Evolutionary conservation across 2,113 vertebrate genomes (phyloP).

Genomic region (Anolis sagrei): DNA sequence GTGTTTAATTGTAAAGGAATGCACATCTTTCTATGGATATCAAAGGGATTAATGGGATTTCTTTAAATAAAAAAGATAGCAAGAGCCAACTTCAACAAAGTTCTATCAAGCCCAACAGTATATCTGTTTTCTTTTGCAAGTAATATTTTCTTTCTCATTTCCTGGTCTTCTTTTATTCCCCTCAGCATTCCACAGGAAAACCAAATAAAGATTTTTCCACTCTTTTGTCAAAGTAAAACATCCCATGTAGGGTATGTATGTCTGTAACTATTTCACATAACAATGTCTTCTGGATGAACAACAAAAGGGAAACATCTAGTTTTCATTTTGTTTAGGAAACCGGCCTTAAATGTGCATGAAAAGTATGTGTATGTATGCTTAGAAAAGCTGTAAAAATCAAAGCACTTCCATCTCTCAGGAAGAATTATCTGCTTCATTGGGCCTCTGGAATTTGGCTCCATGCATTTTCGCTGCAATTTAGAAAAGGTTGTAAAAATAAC

Average conservation of each 20-base stretch:
- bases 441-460: conserved; percentile 28
- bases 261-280: conserved; percentile 19
- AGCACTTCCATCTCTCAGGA: neutral
- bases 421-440: conserved; percentile 22
- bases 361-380: neutral
- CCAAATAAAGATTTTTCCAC: no score
- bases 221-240: neutral
- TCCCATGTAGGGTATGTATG: neutral
- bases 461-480: conserved; percentile 10
- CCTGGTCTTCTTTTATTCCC: conserved; percentile 7
- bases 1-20: neutral
- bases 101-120: neutral
- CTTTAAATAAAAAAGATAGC: neutral
- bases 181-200: neutral
- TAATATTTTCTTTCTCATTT: neutral
- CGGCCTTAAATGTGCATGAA: conserved; percentile 17
- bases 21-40: neutral
- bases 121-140: neutral
- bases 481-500: conserved; percentile 16
- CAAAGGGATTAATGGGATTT: neutral
- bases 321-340: neutral
- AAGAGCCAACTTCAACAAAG: neutral
- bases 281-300: neutral
- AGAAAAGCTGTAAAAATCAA: conserved; percentile 19
- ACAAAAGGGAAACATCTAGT: conserved; percentile 6